Base-by-base conservation (phyloP, 2,797 vertebrate genomes). In the Harpagifer antarcticus region DNA sequence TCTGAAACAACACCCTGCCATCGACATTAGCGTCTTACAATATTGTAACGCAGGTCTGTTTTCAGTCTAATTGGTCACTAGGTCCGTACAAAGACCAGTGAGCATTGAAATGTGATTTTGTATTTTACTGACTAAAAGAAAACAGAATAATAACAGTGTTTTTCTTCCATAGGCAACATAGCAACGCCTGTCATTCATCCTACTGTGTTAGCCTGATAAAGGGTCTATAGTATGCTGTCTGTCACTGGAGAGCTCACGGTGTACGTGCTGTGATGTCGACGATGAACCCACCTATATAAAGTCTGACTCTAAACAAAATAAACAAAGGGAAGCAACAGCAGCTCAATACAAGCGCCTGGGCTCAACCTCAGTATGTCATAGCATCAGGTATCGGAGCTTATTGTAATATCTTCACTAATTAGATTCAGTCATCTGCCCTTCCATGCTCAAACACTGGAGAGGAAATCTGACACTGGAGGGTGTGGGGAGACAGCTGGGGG, bases 371-470 rank as follows among this genome's bases (percentile, higher is more conserved):
- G 86, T 88, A 92, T 91, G 89, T 89, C 82, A 66, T 80, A 83
- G 90, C 85, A 92, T 95, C 90, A 85, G 87, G 87, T 95, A 93
- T 92, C 93, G 60, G 65, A 83, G 88, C 89, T 93, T 93, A 94
- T 94, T 94, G 92, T 93, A 88, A 93, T 93, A 95, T 90, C 85
- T 76, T 69, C 81, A 86, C 88, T 89, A 93, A 94, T 94, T 93
- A 92, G 91, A 94, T 93, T 90, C 87, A 91, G 90, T 93, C 85
- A 91, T 93, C 89, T 90, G 89, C 91, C 90, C 88, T 73, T 91
- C 87, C 78, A 85, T 84, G 82, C 68, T 60, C 82, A 85, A 87
- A 93, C 86, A 89, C 81, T 88, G 80, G 70, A 88, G 60, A 86
- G 81, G 91, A 90, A 94, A 95, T 88, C 78, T 83, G 92, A 95